phyloP scores from a whole-genome alignment of 2,797 vertebrate genomes.

The Rhynchotus rufescens region DNA sequence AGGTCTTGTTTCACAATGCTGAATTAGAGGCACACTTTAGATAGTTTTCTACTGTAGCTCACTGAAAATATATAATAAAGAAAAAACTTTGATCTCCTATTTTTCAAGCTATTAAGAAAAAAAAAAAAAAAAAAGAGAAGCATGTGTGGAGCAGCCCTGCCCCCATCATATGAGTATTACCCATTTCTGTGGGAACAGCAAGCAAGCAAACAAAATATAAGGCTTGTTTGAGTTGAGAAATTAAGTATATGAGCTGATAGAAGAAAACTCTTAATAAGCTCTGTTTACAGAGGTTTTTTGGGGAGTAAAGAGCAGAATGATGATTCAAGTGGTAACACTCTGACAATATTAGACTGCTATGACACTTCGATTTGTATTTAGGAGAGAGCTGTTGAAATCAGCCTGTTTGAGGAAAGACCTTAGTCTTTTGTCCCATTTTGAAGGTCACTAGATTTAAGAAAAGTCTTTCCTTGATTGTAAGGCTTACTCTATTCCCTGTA shows the following conservation, averaged over 20 bases:
- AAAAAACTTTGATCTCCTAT: not conserved
- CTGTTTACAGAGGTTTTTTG: not conserved
- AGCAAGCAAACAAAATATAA: not conserved
- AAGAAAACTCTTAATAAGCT: not conserved
- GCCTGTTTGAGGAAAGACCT: not conserved
- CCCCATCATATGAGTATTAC: not conserved
- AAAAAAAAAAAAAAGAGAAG: not conserved
- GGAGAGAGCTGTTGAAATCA: not conserved
- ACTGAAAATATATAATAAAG: not conserved
- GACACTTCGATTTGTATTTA: not conserved
- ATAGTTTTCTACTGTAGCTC: not conserved
- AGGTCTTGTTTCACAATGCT: not conserved
- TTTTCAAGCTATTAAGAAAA: not conserved
- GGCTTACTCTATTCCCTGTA: not conserved
- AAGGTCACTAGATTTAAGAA: not conserved
- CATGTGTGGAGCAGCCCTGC: not conserved
- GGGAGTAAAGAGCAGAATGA: not conserved
- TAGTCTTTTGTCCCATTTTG: not conserved
- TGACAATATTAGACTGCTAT: not conserved
- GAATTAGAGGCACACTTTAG: not conserved
- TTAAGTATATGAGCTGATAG: not conserved
- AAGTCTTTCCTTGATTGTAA: not conserved
- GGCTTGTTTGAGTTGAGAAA: not conserved
- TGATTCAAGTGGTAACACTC: not conserved
- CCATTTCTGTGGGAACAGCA: not conserved